Percentiles rank a stretch among this genome's conserved stretches.
Conservation (phyloP, 2,113 vertebrate species). For the Ptyas mucosa region DNA sequence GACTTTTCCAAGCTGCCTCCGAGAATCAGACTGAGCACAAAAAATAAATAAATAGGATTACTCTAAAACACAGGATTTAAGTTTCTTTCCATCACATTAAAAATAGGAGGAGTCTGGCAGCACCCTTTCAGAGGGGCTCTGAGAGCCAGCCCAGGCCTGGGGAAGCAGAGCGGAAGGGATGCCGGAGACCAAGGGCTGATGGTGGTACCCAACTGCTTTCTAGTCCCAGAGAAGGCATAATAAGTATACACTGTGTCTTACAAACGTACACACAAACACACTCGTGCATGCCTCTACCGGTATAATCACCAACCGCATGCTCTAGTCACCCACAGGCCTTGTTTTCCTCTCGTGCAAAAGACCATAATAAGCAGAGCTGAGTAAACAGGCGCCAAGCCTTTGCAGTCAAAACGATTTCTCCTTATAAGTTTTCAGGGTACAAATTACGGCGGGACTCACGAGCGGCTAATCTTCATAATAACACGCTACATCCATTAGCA, state of each 20-base stretch:
- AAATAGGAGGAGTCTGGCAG: not conserved
- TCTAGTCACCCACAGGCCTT: slow-evolving; percentile 4
- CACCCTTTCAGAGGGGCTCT: too few relatives aligned
- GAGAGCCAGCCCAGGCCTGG: not conserved
- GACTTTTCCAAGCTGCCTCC: too few relatives aligned
- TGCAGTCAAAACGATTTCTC: slow-evolving; percentile 35
- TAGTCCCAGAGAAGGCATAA: not conserved
- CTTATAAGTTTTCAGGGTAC: slow-evolving; percentile 27
- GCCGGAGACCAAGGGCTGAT: too few relatives aligned
- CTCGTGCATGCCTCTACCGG: not conserved
- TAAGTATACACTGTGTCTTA: not conserved
- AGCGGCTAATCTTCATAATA: slow-evolving; percentile 43
- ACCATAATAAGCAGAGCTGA: slow-evolving; percentile 28
- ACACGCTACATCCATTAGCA: slow-evolving; percentile 23
- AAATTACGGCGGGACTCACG: slow-evolving; percentile 13
- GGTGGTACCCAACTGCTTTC: not conserved
- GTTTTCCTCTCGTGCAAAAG: slow-evolving; percentile 28
- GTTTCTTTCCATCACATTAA: not conserved
- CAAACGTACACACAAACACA: not conserved
- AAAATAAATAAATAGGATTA: too few relatives aligned
- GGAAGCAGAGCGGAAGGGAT: not conserved
- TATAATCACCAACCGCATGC: fast-evolving
- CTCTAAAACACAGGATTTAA: not conserved
- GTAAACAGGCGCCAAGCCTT: slow-evolving; percentile 54
- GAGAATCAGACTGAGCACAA: too few relatives aligned